Evolutionary conservation across 2,113 vertebrate genomes (phyloP).

Genomic region (Callipepla squamata): DNA sequence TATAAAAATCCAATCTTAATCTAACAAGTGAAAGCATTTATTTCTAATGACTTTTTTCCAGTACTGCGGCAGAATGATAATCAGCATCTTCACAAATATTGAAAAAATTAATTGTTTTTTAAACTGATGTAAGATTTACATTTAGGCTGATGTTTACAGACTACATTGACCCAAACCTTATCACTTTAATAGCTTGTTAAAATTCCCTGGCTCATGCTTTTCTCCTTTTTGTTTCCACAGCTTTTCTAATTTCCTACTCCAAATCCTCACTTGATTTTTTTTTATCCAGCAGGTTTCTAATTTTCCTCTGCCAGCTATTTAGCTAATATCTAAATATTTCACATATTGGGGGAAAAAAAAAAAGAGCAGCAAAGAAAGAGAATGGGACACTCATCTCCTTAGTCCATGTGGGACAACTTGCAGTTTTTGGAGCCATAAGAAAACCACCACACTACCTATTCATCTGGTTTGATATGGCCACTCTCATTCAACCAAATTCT

Average conservation of each 20-base stretch:
- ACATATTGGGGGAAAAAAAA: background rate
- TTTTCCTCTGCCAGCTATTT: background rate
- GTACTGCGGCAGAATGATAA: slow-evolving; percentile 32
- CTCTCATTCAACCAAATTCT: background rate
- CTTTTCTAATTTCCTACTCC: background rate
- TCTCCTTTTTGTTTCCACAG: background rate
- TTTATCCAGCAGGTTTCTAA: slow-evolving; percentile 2
- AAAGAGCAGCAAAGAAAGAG: background rate
- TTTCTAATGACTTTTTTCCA: background rate
- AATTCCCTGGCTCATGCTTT: background rate
- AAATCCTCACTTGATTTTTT: background rate
- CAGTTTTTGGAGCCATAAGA: background rate
- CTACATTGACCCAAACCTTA: background rate
- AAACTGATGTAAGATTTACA: slow-evolving; percentile 16
- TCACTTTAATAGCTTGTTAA: slow-evolving; percentile 2
- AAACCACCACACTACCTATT: background rate
- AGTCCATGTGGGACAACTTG: background rate
- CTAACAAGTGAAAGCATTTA: background rate
- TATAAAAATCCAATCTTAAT: background rate
- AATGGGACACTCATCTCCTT: background rate
- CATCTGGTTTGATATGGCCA: background rate
- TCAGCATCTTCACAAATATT: background rate
- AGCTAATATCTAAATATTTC: background rate
- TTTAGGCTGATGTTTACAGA: slow-evolving; percentile 40
- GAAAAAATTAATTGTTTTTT: background rate